Evolutionary conservation across 2,888 invertebrate species (phyloP).

Genomic region (Sisyra nigra): DNA sequence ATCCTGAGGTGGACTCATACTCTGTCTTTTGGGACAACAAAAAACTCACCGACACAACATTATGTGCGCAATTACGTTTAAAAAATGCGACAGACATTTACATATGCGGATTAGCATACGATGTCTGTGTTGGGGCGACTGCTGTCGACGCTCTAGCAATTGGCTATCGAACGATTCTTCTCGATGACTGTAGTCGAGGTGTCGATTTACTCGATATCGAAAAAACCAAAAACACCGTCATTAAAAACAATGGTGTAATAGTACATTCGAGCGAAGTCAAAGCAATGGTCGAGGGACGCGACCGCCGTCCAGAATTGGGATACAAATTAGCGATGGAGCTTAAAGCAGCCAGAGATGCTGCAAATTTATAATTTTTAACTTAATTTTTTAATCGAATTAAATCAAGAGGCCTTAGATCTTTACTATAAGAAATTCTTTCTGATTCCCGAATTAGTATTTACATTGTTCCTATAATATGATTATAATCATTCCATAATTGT

Average conservation of each 20-base stretch:
- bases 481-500: background rate
- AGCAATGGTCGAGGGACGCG: conserved; percentile 76
- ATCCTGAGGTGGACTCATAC: conserved; percentile 92
- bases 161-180: conserved; percentile 74
- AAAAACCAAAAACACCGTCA: conserved; percentile 58
- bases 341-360: conserved; percentile 24
- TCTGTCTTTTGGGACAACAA: conserved; percentile 98
- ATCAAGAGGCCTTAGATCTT: background rate
- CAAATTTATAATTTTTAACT: no score
- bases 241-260: conserved; percentile 63
- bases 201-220: conserved; percentile 75
- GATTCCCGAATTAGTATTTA: background rate
- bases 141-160: conserved; percentile 78
- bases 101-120: conserved; percentile 88
- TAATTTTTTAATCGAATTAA: background rate
- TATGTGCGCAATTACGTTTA: conserved; percentile 63
- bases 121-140: conserved; percentile 88
- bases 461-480: background rate
- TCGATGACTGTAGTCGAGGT: conserved; percentile 85
- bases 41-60: conserved; percentile 71
- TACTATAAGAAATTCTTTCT: background rate
- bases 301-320: conserved; percentile 74
- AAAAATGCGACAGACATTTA: conserved; percentile 81
- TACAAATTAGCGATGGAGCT: conserved; percentile 78
- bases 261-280: conserved; percentile 65